phyloP scores from a whole-genome alignment of 2,888 invertebrate genomes.

The Rhamphomyia laevipes region DNA sequence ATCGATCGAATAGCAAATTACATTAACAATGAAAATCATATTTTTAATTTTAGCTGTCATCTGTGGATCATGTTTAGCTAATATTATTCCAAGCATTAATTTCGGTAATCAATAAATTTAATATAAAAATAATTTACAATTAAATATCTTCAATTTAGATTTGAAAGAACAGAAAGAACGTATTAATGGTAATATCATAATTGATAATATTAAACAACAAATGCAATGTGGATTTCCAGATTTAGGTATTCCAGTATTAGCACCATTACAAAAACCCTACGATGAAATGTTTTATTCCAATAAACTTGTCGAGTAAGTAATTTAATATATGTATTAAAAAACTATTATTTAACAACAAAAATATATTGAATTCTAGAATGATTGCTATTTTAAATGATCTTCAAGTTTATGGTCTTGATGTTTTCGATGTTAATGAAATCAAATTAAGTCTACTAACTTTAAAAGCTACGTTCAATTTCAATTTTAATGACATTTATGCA shows the following conservation, averaged over 20 bases:
- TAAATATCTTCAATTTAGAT: too few species aligned
- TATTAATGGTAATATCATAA: slow-evolving; percentile 26
- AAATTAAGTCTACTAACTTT: slow-evolving; percentile 22
- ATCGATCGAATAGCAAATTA: not conserved
- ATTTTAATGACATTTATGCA: slow-evolving; percentile 21
- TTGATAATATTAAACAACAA: slow-evolving; percentile 27
- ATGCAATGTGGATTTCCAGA: slow-evolving; percentile 30
- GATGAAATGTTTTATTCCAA: slow-evolving; percentile 14
- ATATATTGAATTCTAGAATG: too few species aligned
- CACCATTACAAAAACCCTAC: slow-evolving; percentile 22
- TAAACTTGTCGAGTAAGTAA: slow-evolving; percentile 18
- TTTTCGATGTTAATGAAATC: slow-evolving; percentile 23
- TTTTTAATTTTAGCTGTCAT: not conserved
- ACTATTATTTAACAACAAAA: slow-evolving; percentile 5
- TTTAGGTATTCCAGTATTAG: slow-evolving; percentile 24
- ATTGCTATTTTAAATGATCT: slow-evolving; percentile 23
- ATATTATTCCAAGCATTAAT: too few species aligned
- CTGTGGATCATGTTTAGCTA: not conserved
- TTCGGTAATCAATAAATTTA: too few species aligned
- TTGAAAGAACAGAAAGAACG: not conserved
- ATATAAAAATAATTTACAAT: not conserved
- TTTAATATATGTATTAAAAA: not conserved
- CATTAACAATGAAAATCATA: not conserved
- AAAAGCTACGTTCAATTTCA: slow-evolving; percentile 25
- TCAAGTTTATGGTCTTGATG: slow-evolving; percentile 22